Evolutionary conservation across 1,140 invertebrate species (phyloP).

Genomic region (Cherax destructor): DNA sequence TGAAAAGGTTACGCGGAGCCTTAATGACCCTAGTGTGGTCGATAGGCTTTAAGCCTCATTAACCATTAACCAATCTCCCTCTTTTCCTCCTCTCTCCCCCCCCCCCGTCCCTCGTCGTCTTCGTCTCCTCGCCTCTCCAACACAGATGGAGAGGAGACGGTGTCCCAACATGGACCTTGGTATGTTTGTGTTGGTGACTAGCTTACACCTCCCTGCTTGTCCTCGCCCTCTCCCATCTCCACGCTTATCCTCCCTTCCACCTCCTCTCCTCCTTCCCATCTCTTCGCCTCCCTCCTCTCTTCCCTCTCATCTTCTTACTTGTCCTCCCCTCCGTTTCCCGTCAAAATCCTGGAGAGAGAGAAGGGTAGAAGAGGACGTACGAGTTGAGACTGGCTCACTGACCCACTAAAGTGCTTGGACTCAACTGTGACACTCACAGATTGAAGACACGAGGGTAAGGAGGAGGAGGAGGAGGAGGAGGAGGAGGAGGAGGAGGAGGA

Average conservation of each 20-base stretch:
- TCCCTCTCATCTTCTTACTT: no score
- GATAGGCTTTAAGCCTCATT: no score
- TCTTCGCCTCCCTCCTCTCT: neutral
- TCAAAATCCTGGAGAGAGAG: no score
- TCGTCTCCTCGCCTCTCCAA: constrained; percentile 9
- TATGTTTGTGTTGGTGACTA: neutral
- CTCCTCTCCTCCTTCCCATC: neutral
- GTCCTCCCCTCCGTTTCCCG: no score
- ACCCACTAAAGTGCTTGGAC: no score
- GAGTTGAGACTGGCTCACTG: no score
- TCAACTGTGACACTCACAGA: neutral
- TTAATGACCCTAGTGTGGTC: no score
- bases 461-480: neutral
- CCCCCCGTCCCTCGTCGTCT: neutral
- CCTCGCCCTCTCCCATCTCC: neutral
- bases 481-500: neutral
- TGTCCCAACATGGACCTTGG: constrained; percentile 5
- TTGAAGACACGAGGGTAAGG: neutral
- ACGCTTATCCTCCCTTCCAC: neutral
- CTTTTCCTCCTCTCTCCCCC: neutral
- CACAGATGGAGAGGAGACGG: neutral
- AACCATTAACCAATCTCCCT: no score
- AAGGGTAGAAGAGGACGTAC: no score
- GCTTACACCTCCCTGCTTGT: neutral
- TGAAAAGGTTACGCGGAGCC: no score